Base-by-base conservation (phyloP, 2,797 vertebrate genomes). In the Paedocypris micromegethes region DNA sequence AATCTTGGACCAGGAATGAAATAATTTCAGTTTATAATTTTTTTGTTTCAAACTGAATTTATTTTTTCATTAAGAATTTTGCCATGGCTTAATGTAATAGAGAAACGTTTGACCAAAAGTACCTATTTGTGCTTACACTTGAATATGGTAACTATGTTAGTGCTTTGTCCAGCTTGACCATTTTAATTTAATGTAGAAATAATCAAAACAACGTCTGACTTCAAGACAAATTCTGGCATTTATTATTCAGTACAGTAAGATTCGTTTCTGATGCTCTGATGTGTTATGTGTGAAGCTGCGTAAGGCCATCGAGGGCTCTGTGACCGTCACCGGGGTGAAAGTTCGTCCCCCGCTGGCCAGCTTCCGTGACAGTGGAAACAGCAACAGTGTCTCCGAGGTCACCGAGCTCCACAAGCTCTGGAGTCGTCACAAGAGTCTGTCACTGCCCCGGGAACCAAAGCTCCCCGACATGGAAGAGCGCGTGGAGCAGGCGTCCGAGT, bases 261-360 rank as follows among this genome's bases (percentile, higher is more conserved):
- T 46, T 38, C 3, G 38, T 44, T 45, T 57, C 2, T 2, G 0
- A 9, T 9, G 37, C 23, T 23, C 23, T 23, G 23, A 23, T 23
- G 23, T 23, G 23, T 23, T 23, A 23, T 56, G 7, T 68, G 37
- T 53, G 4, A 82, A 99, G 97, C 86, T 99, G 72, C 93, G 95
- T 66, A 99, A 98, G 77, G 96, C 96, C 75, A 97, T 99, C 0
- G 96, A 99, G 78, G 96, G 96, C 74, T 99, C 96, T 0, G 90
- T 99, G 81, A 99, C 92, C 0, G 93, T 91, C 73, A 98, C 96
- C 2, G 96, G 96, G 0, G 96, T 94, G 70, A 99, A 98, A 83
- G 93, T 98, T 42, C 92, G 96, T 75, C 97, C 97, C 0, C 96
- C 97, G 0, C 82, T 98, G 49, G 96, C 96, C 85, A 99, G 96